These are phyloP conservation scores for Cantharis nigra DNA, from an alignment of 2,888 invertebrate species.

Conservation along the genomic window DNA sequence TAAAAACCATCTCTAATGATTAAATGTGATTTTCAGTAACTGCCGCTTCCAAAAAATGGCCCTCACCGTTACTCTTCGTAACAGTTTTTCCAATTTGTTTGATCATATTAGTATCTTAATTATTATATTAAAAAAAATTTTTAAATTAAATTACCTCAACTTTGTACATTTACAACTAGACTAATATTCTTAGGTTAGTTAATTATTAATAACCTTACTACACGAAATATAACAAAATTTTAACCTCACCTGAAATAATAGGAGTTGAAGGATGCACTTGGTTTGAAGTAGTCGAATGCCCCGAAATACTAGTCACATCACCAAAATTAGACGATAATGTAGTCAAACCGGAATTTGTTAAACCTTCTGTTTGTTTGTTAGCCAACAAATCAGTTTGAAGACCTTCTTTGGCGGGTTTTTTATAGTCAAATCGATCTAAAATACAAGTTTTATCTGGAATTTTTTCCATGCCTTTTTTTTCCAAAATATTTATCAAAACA, in stretches of 20 bases:
- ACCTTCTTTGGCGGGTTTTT: background rate
- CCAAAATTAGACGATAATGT: background rate
- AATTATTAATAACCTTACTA: background rate
- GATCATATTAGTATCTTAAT: too few species aligned
- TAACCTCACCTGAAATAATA: background rate
- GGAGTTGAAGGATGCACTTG: background rate
- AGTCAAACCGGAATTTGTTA: background rate
- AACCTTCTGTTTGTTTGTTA: background rate
- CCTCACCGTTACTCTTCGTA: too few species aligned
- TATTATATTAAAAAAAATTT: too few species aligned
- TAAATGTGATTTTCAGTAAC: too few species aligned
- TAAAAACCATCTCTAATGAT: too few species aligned
- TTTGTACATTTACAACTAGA: background rate
- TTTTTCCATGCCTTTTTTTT: background rate
- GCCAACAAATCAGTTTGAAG: background rate
- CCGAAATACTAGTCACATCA: too few species aligned
- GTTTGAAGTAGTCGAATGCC: background rate
- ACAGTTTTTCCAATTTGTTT: too few species aligned
- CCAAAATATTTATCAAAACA: background rate
- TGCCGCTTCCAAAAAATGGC: too few species aligned
- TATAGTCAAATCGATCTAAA: constrained; percentile 7
- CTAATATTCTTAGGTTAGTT: background rate
- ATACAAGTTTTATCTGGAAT: constrained; percentile 4
- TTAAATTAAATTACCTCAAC: background rate
- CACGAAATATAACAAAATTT: background rate